phyloP scores from a whole-genome alignment of 2,113 vertebrate genomes.

The Suricata suricatta region DNA sequence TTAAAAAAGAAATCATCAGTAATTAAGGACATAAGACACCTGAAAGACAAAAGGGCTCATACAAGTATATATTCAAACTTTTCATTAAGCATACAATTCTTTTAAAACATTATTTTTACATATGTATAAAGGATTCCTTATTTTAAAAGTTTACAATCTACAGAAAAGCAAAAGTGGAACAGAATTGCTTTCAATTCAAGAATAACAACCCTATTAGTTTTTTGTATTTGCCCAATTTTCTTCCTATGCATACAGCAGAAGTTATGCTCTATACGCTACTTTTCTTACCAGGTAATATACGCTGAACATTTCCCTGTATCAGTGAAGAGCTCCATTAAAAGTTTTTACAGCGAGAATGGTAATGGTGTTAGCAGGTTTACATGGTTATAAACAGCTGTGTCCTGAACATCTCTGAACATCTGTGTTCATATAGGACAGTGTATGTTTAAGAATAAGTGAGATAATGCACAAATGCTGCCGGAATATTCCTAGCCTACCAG shows the following conservation, averaged over 20 bases:
- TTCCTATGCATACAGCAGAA: neutral
- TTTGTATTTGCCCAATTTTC: neutral
- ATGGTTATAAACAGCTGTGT: neutral
- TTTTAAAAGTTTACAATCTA: neutral
- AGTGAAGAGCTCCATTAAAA: neutral
- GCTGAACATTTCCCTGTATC: neutral
- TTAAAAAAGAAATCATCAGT: neutral
- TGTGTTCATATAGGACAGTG: neutral
- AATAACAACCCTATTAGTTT: neutral
- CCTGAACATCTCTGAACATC: neutral
- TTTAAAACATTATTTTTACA: neutral
- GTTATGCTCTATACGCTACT: neutral
- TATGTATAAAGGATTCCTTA: neutral
- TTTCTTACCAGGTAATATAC: neutral
- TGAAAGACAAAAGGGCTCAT: neutral
- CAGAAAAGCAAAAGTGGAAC: neutral
- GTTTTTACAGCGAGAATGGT: neutral
- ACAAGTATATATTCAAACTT: neutral
- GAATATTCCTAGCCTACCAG: conserved; percentile 70
- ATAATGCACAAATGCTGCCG: conserved; percentile 51
- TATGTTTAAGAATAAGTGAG: neutral
- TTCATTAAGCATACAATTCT: neutral
- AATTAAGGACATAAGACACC: neutral
- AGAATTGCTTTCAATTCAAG: neutral
- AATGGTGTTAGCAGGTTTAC: neutral